phyloP scores from a whole-genome alignment of 2,113 vertebrate species.

The Murina feae region DNA sequence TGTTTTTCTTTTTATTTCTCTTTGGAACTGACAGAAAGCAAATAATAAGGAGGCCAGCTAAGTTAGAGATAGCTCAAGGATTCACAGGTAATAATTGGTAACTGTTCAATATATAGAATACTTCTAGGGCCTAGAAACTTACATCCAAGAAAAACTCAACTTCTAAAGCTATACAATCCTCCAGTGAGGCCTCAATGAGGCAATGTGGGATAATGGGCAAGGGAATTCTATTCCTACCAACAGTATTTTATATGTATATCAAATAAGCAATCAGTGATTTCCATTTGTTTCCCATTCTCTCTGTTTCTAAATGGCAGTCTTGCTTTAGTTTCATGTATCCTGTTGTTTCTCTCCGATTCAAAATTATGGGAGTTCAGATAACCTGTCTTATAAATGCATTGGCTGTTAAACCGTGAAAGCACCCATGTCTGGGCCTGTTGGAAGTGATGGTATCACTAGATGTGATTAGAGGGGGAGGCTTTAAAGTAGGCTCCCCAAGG shows the following conservation, averaged over 20 bases:
- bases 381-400: background rate
- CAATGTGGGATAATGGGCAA: background rate
- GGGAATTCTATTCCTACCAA: background rate
- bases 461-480: background rate
- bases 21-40: background rate
- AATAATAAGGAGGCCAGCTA: background rate
- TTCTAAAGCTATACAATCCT: background rate
- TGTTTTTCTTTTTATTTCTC: background rate
- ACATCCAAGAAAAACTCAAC: background rate
- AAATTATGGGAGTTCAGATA: background rate
- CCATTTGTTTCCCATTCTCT: background rate
- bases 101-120: background rate
- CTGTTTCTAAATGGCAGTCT: background rate
- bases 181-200: background rate
- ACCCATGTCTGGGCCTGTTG: background rate
- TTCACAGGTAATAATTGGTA: background rate
- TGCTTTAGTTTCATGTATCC: background rate
- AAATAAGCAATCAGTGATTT: background rate
- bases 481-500: background rate
- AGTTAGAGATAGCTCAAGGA: background rate
- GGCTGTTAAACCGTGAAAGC: background rate
- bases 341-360: background rate
- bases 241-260: background rate
- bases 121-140: background rate
- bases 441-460: background rate